phyloP scores from a whole-genome alignment of 2,797 vertebrate species.

The Neosilurus mollespiculum region DNA sequence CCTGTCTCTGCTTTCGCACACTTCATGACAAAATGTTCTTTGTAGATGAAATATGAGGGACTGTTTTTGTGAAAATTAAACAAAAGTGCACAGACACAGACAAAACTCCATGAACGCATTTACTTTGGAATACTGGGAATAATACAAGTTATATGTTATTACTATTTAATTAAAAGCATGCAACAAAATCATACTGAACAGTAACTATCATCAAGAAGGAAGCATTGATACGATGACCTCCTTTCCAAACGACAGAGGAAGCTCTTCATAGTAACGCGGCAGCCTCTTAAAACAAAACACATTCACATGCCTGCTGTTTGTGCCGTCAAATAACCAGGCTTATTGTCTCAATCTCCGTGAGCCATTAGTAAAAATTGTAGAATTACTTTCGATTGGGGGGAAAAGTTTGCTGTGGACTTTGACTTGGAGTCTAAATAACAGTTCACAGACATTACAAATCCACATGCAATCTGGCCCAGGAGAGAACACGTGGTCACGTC shows the following conservation, averaged over 20 bases:
- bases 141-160: not conserved
- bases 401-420: slow-evolving; percentile 23
- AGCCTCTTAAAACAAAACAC: slow-evolving; percentile 7
- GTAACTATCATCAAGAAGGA: not conserved
- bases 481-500: slow-evolving; percentile 43
- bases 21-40: slow-evolving; percentile 19
- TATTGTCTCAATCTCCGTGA: slow-evolving; percentile 1
- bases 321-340: slow-evolving; percentile 6
- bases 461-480: slow-evolving; percentile 29
- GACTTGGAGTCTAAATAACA: slow-evolving; percentile 29
- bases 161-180: not conserved
- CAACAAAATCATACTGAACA: not conserved
- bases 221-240: not conserved
- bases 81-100: not conserved
- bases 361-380: slow-evolving; percentile 8
- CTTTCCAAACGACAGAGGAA: slow-evolving; percentile 9
- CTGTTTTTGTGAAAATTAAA: slow-evolving; percentile 16
- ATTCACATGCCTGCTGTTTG: not conserved
- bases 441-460: slow-evolving; percentile 32
- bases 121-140: not conserved
- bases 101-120: slow-evolving; percentile 7
- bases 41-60: slow-evolving; percentile 17
- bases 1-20: slow-evolving; percentile 37
- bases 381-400: slow-evolving; percentile 11
- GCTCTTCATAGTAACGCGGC: not conserved